Evolutionary conservation across 2,113 vertebrate species (phyloP).

Genomic region (Coregonus clupeaformis): DNA sequence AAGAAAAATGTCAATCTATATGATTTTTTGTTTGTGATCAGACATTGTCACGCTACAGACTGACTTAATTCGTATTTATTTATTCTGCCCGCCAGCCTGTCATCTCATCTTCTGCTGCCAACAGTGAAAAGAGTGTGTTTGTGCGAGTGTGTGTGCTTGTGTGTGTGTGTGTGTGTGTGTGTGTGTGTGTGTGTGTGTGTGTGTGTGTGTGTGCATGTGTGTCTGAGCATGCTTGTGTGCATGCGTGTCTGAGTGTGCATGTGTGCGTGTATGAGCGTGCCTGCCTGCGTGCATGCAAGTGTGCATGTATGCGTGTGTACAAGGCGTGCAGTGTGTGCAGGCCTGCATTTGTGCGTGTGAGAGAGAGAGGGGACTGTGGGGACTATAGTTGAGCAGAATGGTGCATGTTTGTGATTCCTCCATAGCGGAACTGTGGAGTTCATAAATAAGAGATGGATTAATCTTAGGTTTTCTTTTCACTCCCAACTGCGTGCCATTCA

Average conservation of each 20-base stretch:
- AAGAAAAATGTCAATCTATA: no score
- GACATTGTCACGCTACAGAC: constrained; percentile 29
- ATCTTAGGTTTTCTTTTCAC: constrained; percentile 8
- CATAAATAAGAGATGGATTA: constrained; percentile 22
- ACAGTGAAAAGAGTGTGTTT: no score
- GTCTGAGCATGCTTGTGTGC: neutral
- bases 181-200: neutral
- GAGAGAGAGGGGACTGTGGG: no score
- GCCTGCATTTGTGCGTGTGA: neutral
- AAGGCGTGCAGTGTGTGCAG: neutral
- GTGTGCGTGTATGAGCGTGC: neutral
- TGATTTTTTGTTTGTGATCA: constrained; percentile 40
- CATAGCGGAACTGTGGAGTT: neutral
- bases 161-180: no score
- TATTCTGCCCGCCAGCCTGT: constrained; percentile 18
- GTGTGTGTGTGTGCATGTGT: neutral
- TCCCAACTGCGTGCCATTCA: constrained; percentile 3
- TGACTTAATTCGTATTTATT: constrained; percentile 40
- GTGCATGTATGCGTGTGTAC: no score
- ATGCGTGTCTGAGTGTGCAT: neutral
- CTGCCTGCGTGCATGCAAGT: neutral
- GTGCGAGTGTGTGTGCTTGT: no score
- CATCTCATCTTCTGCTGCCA: constrained; percentile 37
- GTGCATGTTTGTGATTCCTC: neutral
- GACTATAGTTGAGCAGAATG: no score